phyloP scores from a whole-genome alignment of 92 coral and sea anemone species.

The Epizoanthus stellaris region DNA sequence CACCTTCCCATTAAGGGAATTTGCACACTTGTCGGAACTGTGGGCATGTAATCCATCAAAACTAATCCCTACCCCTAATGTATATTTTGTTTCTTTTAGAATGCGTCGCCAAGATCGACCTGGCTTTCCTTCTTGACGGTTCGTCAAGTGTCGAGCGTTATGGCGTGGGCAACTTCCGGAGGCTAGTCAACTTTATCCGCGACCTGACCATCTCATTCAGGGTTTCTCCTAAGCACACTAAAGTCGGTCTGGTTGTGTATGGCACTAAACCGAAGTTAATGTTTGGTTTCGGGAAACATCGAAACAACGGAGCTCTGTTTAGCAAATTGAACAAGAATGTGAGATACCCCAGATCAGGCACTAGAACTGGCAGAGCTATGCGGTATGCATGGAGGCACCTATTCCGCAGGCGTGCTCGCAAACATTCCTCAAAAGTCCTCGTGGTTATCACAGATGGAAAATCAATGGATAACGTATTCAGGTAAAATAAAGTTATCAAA shows the following conservation, averaged over 20 bases:
- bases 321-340: conserved; percentile 59
- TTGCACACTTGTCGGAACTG: no score
- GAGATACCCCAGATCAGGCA: conserved; percentile 75
- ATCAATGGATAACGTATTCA: conserved; percentile 80
- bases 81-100: conserved; percentile 45
- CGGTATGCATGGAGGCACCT: conserved; percentile 49
- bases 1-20: no score
- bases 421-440: conserved; percentile 67
- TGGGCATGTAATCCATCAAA: background rate
- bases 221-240: conserved; percentile 72
- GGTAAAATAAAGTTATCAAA: conserved; percentile 45
- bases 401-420: conserved; percentile 43
- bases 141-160: conserved; percentile 84
- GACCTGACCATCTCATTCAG: conserved; percentile 77
- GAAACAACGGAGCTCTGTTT: conserved; percentile 68
- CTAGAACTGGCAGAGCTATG: conserved; percentile 80
- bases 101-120: conserved; percentile 78
- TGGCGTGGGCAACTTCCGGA: conserved; percentile 87
- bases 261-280: conserved; percentile 57
- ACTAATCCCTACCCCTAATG: background rate
- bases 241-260: conserved; percentile 72
- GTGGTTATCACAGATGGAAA: conserved; percentile 89
- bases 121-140: conserved; percentile 87
- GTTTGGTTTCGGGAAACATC: conserved; percentile 67
- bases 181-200: conserved; percentile 74